phyloP scores from a whole-genome alignment of 2,888 invertebrate species.

The Agelastica alni region DNA sequence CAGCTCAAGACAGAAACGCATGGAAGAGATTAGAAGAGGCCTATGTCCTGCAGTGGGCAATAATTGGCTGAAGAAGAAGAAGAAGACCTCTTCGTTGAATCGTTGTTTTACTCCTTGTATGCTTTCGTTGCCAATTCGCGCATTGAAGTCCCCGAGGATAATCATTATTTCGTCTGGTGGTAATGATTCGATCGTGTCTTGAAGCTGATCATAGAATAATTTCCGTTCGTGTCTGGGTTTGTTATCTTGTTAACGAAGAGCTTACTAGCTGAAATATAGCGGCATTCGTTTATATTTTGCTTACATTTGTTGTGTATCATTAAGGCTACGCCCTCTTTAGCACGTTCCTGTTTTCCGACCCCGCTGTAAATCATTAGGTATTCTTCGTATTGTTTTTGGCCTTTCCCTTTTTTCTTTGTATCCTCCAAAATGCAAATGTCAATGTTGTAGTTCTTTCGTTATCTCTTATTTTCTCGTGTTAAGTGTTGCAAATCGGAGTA shows the following conservation, averaged over 20 bases:
- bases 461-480: not conserved
- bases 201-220: slow-evolving; percentile 9
- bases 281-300: slow-evolving; percentile 6
- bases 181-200: slow-evolving; percentile 9
- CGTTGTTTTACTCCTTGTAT: not conserved
- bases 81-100: too few species aligned
- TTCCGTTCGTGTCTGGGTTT: slow-evolving; percentile 1
- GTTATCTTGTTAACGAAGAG: not conserved
- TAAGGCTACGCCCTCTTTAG: slow-evolving; percentile 9
- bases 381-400: not conserved
- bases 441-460: not conserved
- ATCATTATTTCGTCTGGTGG: not conserved
- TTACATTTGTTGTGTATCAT: slow-evolving; percentile 3
- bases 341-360: slow-evolving; percentile 15
- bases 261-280: not conserved
- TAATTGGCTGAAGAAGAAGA: too few species aligned
- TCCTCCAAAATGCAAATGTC: not conserved
- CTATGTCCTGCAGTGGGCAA: too few species aligned
- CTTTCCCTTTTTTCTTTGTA: not conserved
- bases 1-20: too few species aligned
- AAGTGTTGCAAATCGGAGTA: not conserved
- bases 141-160: not conserved
- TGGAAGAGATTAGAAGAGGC: too few species aligned
- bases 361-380: slow-evolving; percentile 12
- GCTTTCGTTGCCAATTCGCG: not conserved